Evolutionary conservation across 2,113 vertebrate species (phyloP), one percentile per base, ranked within the genome.

Genomic region (Pseudopodoces humilis): DNA sequence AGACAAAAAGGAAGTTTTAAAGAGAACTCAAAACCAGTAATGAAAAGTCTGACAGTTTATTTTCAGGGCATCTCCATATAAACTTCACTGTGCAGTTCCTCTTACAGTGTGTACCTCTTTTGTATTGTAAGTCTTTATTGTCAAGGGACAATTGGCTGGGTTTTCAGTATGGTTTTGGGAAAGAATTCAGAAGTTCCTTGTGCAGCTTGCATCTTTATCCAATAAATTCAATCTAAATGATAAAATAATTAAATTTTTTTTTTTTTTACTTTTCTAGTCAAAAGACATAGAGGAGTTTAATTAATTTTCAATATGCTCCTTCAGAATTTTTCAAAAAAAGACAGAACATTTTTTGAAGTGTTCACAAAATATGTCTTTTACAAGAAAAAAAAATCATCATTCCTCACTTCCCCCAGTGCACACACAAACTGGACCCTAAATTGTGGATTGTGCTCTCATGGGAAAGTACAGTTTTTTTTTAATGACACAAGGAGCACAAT

Each of bases 1-100:
- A 76, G 20, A 52, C 68, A 82, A 91, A 88, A 70, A 60, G 13
- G 33, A 91, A 82, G 5, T 91, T 86, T 81, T 46, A 76, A 72
- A 35, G 4, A 65, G 18, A 76, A 50, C 11, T 65, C 14, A 91
- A 74, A 87, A 59, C 12, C 55, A 76, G 5, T 17, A 15, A 31
- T 46, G 31, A 79, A 71, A 94, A 81, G 10, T 37, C 39, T 78
- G 43, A 31, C 37, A 41, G 37, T 69, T 79, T 3, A 17, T 88
- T 88, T 93, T 53, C 44, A 83, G 44, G 31, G 13, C 28, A 53
- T 24, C 30, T 71, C 33, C 4, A 16, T 15, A 25, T n/a, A 55
- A 75, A 41, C 43, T 68, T 25, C 17, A 53, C 12, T 63, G 17
- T 46, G 25, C 31, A 46, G 10, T 13, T 77, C 6, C 9, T 65